Conservation (phyloP, 2,113 vertebrate genomes). For the Paramormyrops kingsleyae region DNA sequence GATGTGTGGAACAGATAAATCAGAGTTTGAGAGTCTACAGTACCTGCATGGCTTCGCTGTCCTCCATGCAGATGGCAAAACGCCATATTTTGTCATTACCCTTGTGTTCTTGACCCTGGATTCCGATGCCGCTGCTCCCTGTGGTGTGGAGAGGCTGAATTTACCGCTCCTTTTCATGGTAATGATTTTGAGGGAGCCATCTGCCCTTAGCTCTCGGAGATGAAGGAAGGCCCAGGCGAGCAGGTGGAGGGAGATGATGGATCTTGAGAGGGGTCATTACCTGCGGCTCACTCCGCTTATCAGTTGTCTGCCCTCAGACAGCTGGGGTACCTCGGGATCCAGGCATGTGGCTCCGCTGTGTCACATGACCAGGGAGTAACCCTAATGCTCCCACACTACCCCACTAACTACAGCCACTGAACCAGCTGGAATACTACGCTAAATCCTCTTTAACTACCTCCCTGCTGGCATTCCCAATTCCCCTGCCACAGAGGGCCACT, state of each 20-base stretch:
- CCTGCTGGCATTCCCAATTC: not conserved
- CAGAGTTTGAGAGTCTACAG: not conserved
- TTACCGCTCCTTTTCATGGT: slow-evolving; percentile 9
- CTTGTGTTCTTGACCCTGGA: slow-evolving; percentile 1
- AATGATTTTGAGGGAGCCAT: slow-evolving; percentile 18
- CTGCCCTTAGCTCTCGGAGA: slow-evolving; percentile 10
- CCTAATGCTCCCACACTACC: not conserved
- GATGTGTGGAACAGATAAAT: not conserved
- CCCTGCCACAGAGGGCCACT: not conserved
- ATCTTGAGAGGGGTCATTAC: slow-evolving; percentile 16
- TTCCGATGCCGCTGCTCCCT: not conserved
- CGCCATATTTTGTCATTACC: slow-evolving; percentile 1
- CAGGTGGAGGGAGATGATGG: slow-evolving; percentile 19
- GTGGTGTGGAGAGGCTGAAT: not conserved
- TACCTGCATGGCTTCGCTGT: not conserved
- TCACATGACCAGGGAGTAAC: not conserved
- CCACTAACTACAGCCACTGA: not conserved
- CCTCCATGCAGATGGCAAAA: slow-evolving; percentile 12
- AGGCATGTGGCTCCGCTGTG: not conserved
- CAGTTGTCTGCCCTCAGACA: not conserved
- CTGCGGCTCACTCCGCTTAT: not conserved
- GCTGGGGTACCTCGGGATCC: not conserved
- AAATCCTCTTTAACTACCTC: not conserved
- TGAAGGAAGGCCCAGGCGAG: not conserved
- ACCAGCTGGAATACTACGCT: not conserved